Evolutionary conservation across 2,888 invertebrate species (phyloP).

Genomic region (Stenurella melanura): DNA sequence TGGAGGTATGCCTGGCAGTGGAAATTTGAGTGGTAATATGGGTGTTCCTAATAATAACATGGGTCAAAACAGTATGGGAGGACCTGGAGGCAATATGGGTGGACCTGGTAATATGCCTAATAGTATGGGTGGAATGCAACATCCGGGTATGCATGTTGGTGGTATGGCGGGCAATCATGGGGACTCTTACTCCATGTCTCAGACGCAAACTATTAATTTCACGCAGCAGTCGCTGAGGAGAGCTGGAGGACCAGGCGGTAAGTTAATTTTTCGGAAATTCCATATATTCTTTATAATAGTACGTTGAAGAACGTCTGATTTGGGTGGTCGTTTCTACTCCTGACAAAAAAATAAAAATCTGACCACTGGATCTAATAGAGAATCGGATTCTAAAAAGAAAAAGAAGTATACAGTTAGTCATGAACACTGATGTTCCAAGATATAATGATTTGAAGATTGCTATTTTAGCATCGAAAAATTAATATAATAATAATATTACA

Average conservation of each 20-base stretch:
- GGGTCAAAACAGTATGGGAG: constrained; percentile 50
- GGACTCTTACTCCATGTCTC: constrained; percentile 84
- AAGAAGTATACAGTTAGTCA: too few species aligned
- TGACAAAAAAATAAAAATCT: too few species aligned
- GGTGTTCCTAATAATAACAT: constrained; percentile 43
- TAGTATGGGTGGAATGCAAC: constrained; percentile 58
- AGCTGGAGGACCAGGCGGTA: constrained; percentile 68
- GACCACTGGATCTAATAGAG: too few species aligned
- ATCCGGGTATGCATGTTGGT: constrained; percentile 55
- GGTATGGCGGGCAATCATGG: constrained; percentile 69
- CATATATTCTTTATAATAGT: too few species aligned
- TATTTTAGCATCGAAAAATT: too few species aligned
- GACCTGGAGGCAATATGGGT: constrained; percentile 51
- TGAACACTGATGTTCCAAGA: too few species aligned
- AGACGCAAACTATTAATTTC: constrained; percentile 91
- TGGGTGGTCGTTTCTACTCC: too few species aligned
- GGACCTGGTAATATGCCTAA: constrained; percentile 45
- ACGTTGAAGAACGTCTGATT: too few species aligned
- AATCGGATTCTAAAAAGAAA: too few species aligned
- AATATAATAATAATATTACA: too few species aligned
- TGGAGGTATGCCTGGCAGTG: constrained; percentile 46
- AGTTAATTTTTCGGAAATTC: constrained; percentile 13
- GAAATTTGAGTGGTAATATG: constrained; percentile 41
- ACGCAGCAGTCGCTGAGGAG: constrained; percentile 82
- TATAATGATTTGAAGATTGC: too few species aligned